phyloP scores from a whole-genome alignment of 1,140 invertebrate genomes.

The Tetramorium parvispinum region DNA sequence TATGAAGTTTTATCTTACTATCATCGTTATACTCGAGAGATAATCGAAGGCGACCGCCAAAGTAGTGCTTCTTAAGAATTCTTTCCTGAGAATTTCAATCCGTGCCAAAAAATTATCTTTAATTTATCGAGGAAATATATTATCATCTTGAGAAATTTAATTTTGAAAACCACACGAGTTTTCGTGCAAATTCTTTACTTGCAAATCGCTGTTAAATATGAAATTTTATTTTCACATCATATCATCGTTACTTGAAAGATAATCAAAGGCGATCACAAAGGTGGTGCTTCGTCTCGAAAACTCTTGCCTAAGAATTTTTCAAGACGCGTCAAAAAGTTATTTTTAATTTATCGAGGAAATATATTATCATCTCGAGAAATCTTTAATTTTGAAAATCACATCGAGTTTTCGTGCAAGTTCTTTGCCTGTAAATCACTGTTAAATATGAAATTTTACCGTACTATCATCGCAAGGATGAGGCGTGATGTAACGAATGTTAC shows the following conservation, averaged over 20 bases:
- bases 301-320: neutral
- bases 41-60: neutral
- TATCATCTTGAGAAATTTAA: neutral
- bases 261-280: neutral
- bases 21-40: neutral
- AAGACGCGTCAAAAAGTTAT: neutral
- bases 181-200: neutral
- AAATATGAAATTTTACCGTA: slow-evolving; percentile 9
- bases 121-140: slow-evolving; percentile 7
- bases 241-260: slow-evolving; percentile 6
- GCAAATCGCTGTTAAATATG: no score
- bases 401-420: neutral
- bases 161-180: neutral
- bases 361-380: neutral
- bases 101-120: neutral
- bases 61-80: neutral
- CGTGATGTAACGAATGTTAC: slow-evolving; percentile 41
- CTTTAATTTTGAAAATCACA: neutral
- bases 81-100: neutral
- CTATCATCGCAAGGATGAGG: neutral
- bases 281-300: neutral
- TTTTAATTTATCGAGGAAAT: slow-evolving; percentile 1
- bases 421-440: neutral
- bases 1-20: neutral
- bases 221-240: no score